Base-by-base conservation (phyloP, 2,888 invertebrate genomes). In the Scaptomyza cyrtandrae region DNA sequence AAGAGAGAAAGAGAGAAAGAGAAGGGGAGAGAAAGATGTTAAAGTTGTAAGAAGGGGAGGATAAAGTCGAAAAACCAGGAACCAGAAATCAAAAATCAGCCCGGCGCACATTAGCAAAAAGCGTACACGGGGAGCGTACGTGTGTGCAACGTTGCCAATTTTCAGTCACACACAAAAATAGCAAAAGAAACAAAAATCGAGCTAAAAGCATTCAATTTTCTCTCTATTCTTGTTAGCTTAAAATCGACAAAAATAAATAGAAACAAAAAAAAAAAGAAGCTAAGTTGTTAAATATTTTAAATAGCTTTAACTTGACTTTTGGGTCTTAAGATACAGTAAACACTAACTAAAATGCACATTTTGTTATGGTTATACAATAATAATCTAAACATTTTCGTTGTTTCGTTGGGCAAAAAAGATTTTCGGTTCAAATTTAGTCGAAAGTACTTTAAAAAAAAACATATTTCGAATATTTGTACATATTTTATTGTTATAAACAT, bases 141-240 rank as follows among this genome's bases (percentile, higher is more conserved):
- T 16, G 14, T 41, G 16, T 44, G 63, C 63, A 44, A 33, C 63
- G 63, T 63, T 63, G 63, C 63, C 63, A 62, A 63, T 62, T 45
- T 63, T 63, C 62, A 35, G 50, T 6, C 35, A n/a, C 62, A 44
- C 35, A 44, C 37, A 37, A 11, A 33, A 6, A 35, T 5, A 31
- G 16, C 5, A 52, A 31, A 39, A 41, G 31, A 11, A 33, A 46
- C 24, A 24, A 48, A 27, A 41, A 35, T 33, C 58, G 24, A 62
- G 19, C 50, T 24, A 19, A 48, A 48, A 37, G n/a, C 37, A 43
- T 41, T 37, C 0, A 1, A 41, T 61, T 61, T 29, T 10, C 33
- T 33, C 6, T 16, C 16, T 13, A 5, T 49, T 49, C 19, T 50
- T 39, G 27, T 27, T 11, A 27, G 11, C 5, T 11, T 11, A 14